A percentile compares a stretch with the other conserved stretches of the same genome.
Conservation (phyloP, 2,113 vertebrate species). For the Eptesicus fuscus region DNA sequence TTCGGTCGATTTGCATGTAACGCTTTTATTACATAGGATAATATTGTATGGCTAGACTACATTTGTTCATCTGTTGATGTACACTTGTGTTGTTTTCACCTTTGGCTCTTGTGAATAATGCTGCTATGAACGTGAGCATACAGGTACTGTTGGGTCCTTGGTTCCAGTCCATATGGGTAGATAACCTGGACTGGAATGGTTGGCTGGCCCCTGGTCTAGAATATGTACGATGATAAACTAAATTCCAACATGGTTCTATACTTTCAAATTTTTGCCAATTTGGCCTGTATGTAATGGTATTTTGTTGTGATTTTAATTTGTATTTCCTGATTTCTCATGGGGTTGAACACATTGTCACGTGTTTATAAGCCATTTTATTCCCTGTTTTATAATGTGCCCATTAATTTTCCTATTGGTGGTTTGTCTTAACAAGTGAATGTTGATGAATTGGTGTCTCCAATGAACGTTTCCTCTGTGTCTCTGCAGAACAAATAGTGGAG, state of each 20-base stretch:
- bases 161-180: background rate
- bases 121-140: background rate
- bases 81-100: background rate
- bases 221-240: background rate
- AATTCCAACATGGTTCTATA: background rate
- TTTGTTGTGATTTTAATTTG: slow-evolving; percentile 1
- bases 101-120: background rate
- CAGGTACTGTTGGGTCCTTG: background rate
- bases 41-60: background rate
- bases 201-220: background rate
- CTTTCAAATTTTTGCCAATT: background rate
- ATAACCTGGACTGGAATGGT: background rate
- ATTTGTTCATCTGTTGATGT: background rate
- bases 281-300: background rate
- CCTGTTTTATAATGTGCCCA: slow-evolving; percentile 10
- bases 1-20: too few relatives aligned
- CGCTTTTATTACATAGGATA: background rate
- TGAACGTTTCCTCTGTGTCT: slow-evolving; percentile 61
- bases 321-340: slow-evolving; percentile 20
- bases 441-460: slow-evolving; percentile 32
- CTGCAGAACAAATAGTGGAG: slow-evolving; percentile 93
- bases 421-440: slow-evolving; percentile 34
- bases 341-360: background rate
- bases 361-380: background rate
- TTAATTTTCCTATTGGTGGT: background rate